Conservation (phyloP, 2,797 vertebrate genomes). For the Lepus oiostolus region DNA sequence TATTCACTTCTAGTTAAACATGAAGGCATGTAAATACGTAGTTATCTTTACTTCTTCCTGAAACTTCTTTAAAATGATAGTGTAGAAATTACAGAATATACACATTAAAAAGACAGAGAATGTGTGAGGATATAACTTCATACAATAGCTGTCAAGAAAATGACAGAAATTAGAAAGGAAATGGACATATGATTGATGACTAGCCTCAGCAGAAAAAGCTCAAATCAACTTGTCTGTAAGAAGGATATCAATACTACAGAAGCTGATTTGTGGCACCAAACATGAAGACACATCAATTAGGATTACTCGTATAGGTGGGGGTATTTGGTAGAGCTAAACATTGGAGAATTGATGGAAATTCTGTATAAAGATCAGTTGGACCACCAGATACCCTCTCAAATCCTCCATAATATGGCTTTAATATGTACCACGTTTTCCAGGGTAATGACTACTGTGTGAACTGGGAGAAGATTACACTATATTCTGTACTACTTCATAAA, state of each 20-base stretch:
- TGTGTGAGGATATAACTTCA: not conserved
- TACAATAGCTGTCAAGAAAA: not conserved
- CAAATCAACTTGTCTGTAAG: not conserved
- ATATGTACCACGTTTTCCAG: not conserved
- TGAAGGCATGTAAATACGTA: not conserved
- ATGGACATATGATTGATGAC: not conserved
- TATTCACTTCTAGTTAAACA: not conserved
- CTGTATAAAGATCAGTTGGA: not conserved
- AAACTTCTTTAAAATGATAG: not conserved
- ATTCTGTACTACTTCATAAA: not conserved
- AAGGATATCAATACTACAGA: not conserved
- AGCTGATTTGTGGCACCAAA: slow-evolving; percentile 3
- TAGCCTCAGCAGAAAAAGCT: not conserved
- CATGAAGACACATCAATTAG: not conserved
- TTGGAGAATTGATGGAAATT: not conserved
- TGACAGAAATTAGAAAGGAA: not conserved
- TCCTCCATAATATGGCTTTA: not conserved
- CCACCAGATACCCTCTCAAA: not conserved
- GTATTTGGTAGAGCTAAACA: not conserved
- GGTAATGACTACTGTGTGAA: not conserved
- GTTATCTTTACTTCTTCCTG: not conserved
- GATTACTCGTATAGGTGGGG: not conserved
- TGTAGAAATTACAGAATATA: not conserved
- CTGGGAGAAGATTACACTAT: not conserved
- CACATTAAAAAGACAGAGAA: not conserved